Conservation (phyloP, 2,888 invertebrate genomes). For the Caenorhabditis sp. region DNA sequence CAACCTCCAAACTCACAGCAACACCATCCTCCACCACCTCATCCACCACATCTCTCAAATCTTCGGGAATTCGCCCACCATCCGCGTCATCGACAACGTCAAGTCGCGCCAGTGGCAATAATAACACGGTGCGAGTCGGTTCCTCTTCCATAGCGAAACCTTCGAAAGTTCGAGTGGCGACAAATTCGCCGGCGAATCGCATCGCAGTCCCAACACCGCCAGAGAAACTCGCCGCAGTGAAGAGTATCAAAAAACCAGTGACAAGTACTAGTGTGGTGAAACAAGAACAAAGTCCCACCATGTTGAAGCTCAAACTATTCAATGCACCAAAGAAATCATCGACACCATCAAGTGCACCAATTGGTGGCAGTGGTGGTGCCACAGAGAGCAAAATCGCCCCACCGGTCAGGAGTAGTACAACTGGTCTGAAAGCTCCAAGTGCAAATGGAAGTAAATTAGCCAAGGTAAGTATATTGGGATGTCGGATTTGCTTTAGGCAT, state of each 20-base stretch:
- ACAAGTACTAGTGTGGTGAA: neutral
- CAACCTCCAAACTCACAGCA: neutral
- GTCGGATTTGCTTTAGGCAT: no score
- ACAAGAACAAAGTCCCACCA: conserved; percentile 1
- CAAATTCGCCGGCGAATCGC: neutral
- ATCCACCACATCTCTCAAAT: neutral
- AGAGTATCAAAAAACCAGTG: neutral
- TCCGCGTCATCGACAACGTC: neutral
- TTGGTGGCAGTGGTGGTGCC: no score
- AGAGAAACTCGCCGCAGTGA: neutral
- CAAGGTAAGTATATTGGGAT: no score
- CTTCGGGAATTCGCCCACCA: neutral
- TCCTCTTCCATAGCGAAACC: neutral
- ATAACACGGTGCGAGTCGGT: neutral
- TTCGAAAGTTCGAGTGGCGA: neutral
- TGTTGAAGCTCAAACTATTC: conserved; percentile 29
- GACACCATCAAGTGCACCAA: no score
- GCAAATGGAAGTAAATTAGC: neutral
- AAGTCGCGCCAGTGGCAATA: neutral
- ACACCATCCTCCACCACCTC: neutral
- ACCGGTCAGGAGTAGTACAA: neutral
- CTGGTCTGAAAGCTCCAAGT: neutral
- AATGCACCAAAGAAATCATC: neutral
- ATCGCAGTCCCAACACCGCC: neutral
- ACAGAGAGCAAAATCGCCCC: neutral